These are phyloP conservation scores for Monopterus albus DNA, from an alignment of 2,113 vertebrate species.

Conservation along the genomic window DNA sequence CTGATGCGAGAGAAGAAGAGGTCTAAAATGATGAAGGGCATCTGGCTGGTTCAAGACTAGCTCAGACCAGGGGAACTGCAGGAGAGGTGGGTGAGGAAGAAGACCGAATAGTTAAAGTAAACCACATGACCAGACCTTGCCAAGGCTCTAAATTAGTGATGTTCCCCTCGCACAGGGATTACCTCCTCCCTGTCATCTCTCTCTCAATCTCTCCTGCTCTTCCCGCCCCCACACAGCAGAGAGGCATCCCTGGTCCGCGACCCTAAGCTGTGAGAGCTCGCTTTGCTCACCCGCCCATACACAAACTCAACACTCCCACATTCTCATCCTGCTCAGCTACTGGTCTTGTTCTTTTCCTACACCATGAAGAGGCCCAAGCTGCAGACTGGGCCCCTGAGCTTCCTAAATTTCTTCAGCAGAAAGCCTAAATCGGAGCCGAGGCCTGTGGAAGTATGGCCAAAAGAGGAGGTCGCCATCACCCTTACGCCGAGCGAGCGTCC, in stretches of 20 bases:
- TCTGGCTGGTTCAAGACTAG: slow-evolving; percentile 19
- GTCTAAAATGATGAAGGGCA: slow-evolving; percentile 27
- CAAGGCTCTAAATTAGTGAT: slow-evolving; percentile 60
- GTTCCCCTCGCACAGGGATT: slow-evolving; percentile 70
- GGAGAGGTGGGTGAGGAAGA: slow-evolving; percentile 39
- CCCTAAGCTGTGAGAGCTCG: slow-evolving; percentile 56
- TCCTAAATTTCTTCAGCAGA: slow-evolving; percentile 83
- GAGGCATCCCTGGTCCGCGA: slow-evolving; percentile 39
- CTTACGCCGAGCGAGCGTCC: slow-evolving; percentile 76
- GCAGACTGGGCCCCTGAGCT: slow-evolving; percentile 78
- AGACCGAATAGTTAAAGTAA: slow-evolving; percentile 30
- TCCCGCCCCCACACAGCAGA: slow-evolving; percentile 47
- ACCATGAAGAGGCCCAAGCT: slow-evolving; percentile 84
- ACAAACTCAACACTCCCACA: slow-evolving; percentile 4
- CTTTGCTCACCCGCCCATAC: slow-evolving; percentile 27
- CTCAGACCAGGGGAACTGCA: slow-evolving; percentile 33
- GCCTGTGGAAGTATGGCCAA: slow-evolving; percentile 53
- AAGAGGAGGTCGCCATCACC: slow-evolving; percentile 69
- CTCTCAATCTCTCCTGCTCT: slow-evolving; percentile 55
- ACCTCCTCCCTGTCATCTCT: slow-evolving; percentile 63
- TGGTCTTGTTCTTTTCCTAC: slow-evolving; percentile 46
- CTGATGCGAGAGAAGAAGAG: slow-evolving; percentile 23
- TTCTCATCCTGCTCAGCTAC: slow-evolving; percentile 58
- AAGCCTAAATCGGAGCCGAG: slow-evolving; percentile 82
- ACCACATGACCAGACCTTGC: slow-evolving; percentile 56